phyloP scores from a whole-genome alignment of 2,113 vertebrate genomes.

The Corythoichthys haematopterus region DNA sequence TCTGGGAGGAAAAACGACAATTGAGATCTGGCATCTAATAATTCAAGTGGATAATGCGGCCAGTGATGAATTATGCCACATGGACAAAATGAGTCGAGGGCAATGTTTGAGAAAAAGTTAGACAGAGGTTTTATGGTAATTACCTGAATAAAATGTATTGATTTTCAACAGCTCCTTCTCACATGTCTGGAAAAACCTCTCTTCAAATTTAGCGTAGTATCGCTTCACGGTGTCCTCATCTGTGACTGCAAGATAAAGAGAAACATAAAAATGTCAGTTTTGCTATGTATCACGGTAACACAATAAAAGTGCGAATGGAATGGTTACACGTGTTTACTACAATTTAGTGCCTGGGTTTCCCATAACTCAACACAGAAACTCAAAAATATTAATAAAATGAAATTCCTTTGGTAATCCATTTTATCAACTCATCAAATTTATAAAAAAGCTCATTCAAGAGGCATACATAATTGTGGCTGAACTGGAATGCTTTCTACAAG shows the following conservation, averaged over 20 bases:
- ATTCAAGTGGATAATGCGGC: background rate
- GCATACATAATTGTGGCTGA: background rate
- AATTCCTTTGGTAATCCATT: background rate
- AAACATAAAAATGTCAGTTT: slow-evolving; percentile 1
- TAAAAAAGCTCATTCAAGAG: background rate
- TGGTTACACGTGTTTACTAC: background rate
- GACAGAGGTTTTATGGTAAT: background rate
- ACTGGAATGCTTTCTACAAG: background rate
- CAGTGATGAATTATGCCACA: background rate
- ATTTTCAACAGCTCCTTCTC: slow-evolving; percentile 99
- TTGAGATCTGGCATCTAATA: no score
- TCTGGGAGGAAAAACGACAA: no score
- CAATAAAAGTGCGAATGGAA: background rate
- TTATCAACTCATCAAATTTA: background rate
- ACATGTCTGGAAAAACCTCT: slow-evolving; percentile 97
- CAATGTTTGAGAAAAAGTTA: background rate
- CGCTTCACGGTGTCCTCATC: slow-evolving; percentile 96
- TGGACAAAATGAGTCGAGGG: background rate
- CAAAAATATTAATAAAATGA: background rate
- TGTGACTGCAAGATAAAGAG: slow-evolving; percentile 73
- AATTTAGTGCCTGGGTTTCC: background rate
- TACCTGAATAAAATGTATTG: slow-evolving; percentile 99
- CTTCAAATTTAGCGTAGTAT: slow-evolving; percentile 98
- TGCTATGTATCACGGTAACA: background rate
- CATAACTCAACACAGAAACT: no score